phyloP scores from a whole-genome alignment of 2,888 invertebrate species.

The Drosophila koepferae region DNA sequence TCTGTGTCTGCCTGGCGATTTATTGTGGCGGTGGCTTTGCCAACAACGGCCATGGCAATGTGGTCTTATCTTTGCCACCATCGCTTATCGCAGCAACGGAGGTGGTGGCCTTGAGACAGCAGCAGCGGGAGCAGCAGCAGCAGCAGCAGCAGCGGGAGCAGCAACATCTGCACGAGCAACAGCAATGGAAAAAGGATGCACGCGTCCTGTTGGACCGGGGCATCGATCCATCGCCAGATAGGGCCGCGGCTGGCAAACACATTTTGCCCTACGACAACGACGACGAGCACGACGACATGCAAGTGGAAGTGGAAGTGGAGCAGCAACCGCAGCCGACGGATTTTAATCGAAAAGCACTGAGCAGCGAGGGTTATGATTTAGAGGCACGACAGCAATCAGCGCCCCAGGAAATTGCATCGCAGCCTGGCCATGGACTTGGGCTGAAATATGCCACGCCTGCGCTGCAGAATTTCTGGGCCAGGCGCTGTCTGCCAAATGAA shows the following conservation, averaged over 20 bases:
- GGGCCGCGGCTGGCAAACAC: conserved; percentile 48
- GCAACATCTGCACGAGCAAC: conserved; percentile 33
- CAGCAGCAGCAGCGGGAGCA: conserved; percentile 34
- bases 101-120: conserved; percentile 78
- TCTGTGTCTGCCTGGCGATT: conserved; percentile 81
- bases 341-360: conserved; percentile 73
- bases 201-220: conserved; percentile 71
- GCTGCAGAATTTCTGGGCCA: conserved; percentile 71
- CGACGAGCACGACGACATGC: conserved; percentile 3
- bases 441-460: conserved; percentile 68
- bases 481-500: conserved; percentile 63
- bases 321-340: conserved; percentile 43
- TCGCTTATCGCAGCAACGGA: conserved; percentile 81
- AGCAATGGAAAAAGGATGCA: conserved; percentile 74
- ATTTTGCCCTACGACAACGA: conserved; percentile 36
- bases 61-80: conserved; percentile 83
- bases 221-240: conserved; percentile 61
- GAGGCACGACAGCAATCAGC: conserved; percentile 68
- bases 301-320: conserved; percentile 35
- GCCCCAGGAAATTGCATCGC: conserved; percentile 72
- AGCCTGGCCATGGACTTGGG: conserved; percentile 38
- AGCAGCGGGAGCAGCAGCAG: conserved; percentile 34
- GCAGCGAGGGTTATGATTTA: conserved; percentile 69
- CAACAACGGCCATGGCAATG: conserved; percentile 67
- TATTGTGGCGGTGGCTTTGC: conserved; percentile 76